Evolutionary conservation across 2,113 vertebrate genomes (phyloP).

Genomic region (Podarcis cretensis): DNA sequence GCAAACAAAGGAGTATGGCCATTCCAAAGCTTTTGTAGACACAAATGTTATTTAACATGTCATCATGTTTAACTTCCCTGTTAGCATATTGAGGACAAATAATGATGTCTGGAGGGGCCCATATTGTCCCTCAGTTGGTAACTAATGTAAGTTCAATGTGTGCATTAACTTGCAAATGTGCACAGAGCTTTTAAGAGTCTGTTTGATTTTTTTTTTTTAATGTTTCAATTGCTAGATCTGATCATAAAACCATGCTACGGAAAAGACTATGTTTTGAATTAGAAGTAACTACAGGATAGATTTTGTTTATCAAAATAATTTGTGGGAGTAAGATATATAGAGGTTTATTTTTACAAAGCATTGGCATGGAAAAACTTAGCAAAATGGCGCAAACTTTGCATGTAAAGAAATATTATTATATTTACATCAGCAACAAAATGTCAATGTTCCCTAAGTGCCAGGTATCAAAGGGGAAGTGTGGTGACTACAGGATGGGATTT

Average conservation of each 20-base stretch:
- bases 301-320: neutral
- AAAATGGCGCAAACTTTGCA: neutral
- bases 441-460: too few relatives aligned
- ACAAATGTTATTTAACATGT: too few relatives aligned
- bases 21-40: too few relatives aligned
- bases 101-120: too few relatives aligned
- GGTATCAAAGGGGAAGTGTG: neutral
- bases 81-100: too few relatives aligned
- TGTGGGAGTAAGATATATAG: neutral
- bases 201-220: neutral
- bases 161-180: neutral
- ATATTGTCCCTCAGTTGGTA: neutral
- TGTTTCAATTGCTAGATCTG: neutral
- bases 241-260: neutral
- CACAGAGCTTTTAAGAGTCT: neutral
- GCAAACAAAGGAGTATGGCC: too few relatives aligned
- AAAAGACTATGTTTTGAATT: neutral
- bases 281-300: neutral
- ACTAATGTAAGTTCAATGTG: neutral
- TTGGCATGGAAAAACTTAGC: neutral
- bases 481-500: neutral
- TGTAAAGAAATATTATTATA: neutral
- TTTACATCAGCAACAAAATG: neutral
- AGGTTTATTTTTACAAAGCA: neutral
- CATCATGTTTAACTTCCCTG: too few relatives aligned